Conservation (phyloP, 2,113 vertebrate genomes). For the Nothoprocta perdicaria region DNA sequence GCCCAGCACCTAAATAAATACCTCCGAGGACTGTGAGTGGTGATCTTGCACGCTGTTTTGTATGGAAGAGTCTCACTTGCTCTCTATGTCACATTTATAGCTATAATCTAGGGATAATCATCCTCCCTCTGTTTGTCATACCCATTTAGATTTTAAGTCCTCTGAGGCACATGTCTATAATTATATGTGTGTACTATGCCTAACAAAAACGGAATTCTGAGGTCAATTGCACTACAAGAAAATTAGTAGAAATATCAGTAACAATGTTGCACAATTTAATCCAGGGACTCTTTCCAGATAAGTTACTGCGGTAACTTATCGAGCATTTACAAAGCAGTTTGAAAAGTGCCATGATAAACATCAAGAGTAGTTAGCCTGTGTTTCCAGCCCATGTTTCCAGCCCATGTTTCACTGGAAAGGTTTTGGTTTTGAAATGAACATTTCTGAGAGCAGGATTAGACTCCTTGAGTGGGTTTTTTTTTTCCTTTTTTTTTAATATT, state of each 20-base stretch:
- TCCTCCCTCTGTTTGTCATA: not conserved
- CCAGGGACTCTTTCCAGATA: not conserved
- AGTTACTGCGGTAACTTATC: not conserved
- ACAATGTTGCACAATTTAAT: not conserved
- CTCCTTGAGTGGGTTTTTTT: not conserved
- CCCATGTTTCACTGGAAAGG: not conserved
- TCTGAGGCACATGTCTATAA: not conserved
- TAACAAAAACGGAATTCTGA: not conserved
- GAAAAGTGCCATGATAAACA: not conserved
- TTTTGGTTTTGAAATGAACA: constrained; percentile 1
- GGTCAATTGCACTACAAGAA: not conserved
- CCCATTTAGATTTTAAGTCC: not conserved
- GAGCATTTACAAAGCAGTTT: not conserved
- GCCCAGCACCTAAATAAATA: not conserved
- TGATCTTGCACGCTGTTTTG: not conserved
- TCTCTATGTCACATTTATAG: not conserved
- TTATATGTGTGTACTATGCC: not conserved
- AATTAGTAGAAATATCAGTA: not conserved
- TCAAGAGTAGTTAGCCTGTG: not conserved
- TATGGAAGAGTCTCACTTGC: not conserved
- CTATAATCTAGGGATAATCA: not conserved
- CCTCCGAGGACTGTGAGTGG: not conserved
- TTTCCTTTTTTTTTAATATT: not conserved
- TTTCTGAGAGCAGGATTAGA: not conserved
- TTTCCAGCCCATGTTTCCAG: not conserved